A percentile compares a stretch with the other conserved stretches of the same genome.
Evolutionary conservation across 2,888 invertebrate genomes (phyloP).

Genomic region (Cistogaster globosa): DNA sequence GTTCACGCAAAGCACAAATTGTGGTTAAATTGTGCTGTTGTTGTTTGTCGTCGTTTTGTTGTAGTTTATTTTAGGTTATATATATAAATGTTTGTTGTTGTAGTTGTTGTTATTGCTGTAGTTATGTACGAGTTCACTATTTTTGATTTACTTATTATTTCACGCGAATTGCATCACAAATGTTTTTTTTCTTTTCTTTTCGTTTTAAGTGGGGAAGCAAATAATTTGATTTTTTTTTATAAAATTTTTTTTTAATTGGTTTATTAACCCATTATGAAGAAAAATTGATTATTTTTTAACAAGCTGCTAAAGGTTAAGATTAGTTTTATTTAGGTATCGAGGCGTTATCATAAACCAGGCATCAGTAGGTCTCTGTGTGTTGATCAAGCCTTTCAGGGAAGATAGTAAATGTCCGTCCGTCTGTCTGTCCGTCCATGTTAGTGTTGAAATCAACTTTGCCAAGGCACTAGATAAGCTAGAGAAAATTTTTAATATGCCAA

Average conservation of each 20-base stretch:
- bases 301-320: no score
- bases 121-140: constrained; percentile 6
- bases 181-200: constrained; percentile 7
- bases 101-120: not conserved
- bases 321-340: no score
- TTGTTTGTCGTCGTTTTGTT: constrained; percentile 45
- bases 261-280: not conserved
- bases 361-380: no score
- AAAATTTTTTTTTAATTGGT: constrained; percentile 12
- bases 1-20: constrained; percentile 48
- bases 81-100: constrained; percentile 19
- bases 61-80: constrained; percentile 47
- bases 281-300: no score
- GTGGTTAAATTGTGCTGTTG: constrained; percentile 60
- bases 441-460: no score
- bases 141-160: constrained; percentile 66
- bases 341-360: no score
- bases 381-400: no score
- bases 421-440: no score
- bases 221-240: constrained; percentile 28
- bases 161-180: constrained; percentile 62
- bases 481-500: no score
- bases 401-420: no score
- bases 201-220: constrained; percentile 20
- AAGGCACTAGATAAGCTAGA: no score